Percentiles rank a stretch among this genome's conserved stretches.
Evolutionary conservation across 2,797 vertebrate species (phyloP).

Genomic region (Amniataba percoides): DNA sequence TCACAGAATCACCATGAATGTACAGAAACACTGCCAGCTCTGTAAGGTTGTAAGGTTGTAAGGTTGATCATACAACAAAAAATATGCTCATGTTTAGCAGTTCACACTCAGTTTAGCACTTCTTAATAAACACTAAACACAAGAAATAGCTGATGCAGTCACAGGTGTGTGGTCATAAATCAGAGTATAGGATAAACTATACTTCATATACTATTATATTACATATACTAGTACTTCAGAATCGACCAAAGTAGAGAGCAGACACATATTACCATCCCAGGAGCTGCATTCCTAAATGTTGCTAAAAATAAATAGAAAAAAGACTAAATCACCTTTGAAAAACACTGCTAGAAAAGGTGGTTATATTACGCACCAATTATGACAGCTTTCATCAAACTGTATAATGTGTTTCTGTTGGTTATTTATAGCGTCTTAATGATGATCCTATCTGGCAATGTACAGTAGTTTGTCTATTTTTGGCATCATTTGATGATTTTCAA

Average conservation of each 20-base stretch:
- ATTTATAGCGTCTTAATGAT: conserved; percentile 14
- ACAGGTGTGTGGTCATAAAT: neutral
- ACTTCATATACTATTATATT: no score
- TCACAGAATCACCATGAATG: neutral
- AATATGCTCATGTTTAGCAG: neutral
- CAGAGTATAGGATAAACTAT: no score
- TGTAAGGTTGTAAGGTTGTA: neutral
- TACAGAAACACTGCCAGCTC: neutral
- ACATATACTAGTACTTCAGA: no score
- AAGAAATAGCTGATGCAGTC: neutral
- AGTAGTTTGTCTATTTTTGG: neutral
- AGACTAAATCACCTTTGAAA: neutral
- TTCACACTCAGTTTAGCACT: neutral
- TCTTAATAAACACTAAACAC: neutral
- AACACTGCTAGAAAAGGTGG: conserved; percentile 1
- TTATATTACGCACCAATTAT: neutral
- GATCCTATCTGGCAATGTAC: conserved; percentile 1
- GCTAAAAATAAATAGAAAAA: neutral
- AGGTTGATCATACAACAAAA: neutral
- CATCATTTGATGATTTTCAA: neutral
- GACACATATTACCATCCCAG: neutral
- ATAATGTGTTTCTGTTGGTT: neutral
- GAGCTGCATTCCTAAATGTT: neutral
- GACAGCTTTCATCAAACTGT: conserved; percentile 8
- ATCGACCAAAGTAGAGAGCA: neutral